These are phyloP conservation scores for Amphipoea oculea DNA, from an alignment of 2,888 invertebrate genomes.

Conservation along the genomic window DNA sequence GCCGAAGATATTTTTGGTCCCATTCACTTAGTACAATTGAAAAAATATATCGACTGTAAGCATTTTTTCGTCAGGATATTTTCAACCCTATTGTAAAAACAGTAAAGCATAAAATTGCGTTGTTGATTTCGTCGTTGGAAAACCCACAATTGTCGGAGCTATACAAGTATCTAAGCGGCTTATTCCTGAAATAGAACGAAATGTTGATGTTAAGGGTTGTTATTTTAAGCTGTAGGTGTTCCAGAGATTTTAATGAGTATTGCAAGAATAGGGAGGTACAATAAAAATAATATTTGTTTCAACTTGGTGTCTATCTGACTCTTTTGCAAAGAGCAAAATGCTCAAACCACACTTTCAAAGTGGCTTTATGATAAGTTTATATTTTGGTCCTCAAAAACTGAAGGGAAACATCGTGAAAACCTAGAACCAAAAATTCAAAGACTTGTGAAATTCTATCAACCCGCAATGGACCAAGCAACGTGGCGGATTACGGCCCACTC, in stretches of 20 bases:
- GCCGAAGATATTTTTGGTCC: conserved; percentile 44
- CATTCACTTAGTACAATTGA: conserved; percentile 58
- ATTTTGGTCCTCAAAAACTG: no score
- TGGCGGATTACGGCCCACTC: no score
- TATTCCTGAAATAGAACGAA: conserved; percentile 53
- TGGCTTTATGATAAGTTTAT: no score
- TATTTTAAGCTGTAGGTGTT: conserved; percentile 51
- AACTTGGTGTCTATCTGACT: no score
- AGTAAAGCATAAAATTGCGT: conserved; percentile 10
- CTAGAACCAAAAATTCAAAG: no score
- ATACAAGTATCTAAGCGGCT: conserved; percentile 58
- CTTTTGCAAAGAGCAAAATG: no score
- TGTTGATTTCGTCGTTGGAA: conserved; percentile 3
- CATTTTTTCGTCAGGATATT: conserved; percentile 13
- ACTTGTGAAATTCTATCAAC: no score
- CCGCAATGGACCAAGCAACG: no score
- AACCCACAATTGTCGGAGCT: conserved; percentile 28
- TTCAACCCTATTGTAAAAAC: neutral
- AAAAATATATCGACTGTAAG: conserved; percentile 50
- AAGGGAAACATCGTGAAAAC: no score
- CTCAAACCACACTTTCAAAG: no score
- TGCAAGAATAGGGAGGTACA: neutral
- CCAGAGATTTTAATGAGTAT: conserved; percentile 12
- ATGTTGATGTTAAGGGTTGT: conserved; percentile 59
- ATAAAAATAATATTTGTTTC: neutral